Conservation (phyloP, 1,140 invertebrate genomes). For the Caenorhabditis tropicalis region DNA sequence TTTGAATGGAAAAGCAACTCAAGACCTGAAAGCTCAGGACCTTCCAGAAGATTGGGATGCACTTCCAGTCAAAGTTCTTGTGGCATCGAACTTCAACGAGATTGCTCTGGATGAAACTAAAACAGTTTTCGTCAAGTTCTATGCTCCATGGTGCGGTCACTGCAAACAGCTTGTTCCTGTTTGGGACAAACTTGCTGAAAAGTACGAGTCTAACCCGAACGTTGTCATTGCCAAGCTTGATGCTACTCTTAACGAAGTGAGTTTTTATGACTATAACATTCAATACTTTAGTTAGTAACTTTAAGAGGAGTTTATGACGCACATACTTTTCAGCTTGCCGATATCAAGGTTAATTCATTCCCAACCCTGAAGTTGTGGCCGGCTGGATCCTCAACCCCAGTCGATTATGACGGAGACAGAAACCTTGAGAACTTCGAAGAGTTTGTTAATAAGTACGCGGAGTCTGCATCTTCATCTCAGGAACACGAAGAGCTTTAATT, state of each 20-base stretch:
- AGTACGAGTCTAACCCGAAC: constrained; percentile 68
- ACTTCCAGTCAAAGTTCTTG: constrained; percentile 72
- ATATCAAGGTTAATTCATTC: constrained; percentile 26
- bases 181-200: constrained; percentile 63
- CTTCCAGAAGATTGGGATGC: constrained; percentile 93
- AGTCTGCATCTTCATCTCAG: neutral
- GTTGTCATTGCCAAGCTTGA: constrained; percentile 75
- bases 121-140: constrained; percentile 75
- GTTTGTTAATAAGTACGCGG: constrained; percentile 23
- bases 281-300: too few species aligned
- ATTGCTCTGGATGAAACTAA: constrained; percentile 73
- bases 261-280: neutral
- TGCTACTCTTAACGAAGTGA: constrained; percentile 74
- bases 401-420: constrained; percentile 27
- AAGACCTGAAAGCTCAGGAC: constrained; percentile 88
- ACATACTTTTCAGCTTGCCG: neutral
- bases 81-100: constrained; percentile 74
- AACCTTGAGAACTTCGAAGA: constrained; percentile 32
- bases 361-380: constrained; percentile 15
- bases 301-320: too few species aligned
- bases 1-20: constrained; percentile 87
- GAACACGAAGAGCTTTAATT: constrained; percentile 42
- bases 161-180: constrained; percentile 25
- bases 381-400: constrained; percentile 11
- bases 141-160: constrained; percentile 75